A percentile compares a stretch with the other conserved stretches of the same genome.
phyloP scores from a whole-genome alignment of 2,113 vertebrate genomes.

The Panurus biarmicus region DNA sequence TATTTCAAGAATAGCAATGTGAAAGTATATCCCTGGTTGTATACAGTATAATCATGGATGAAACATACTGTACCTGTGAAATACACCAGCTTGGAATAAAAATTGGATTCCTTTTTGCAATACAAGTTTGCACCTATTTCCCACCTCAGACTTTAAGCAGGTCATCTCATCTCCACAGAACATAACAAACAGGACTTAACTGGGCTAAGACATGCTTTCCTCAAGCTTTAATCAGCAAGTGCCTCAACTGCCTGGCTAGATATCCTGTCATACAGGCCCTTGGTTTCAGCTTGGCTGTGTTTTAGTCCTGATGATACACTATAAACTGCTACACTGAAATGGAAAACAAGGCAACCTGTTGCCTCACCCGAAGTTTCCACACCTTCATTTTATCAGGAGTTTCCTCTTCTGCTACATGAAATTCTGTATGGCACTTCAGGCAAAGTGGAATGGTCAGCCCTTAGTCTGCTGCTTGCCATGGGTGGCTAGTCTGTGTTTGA shows the following conservation, averaged over 20 bases:
- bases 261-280: neutral
- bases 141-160: neutral
- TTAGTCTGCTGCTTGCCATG: neutral
- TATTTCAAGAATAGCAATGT: neutral
- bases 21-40: neutral
- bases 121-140: neutral
- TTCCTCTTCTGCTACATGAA: neutral
- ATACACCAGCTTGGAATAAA: rapidly evolving
- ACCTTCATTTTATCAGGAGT: neutral
- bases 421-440: neutral
- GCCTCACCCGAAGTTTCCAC: neutral
- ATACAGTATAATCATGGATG: neutral
- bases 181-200: neutral
- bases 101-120: neutral
- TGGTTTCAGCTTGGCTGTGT: neutral
- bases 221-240: neutral
- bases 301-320: neutral
- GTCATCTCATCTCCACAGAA: neutral
- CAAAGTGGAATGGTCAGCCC: neutral
- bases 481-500: neutral
- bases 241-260: neutral
- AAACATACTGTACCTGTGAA: neutral
- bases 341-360: neutral
- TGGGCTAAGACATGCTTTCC: neutral
- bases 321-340: neutral